Evolutionary conservation across 2,888 invertebrate species (phyloP).

Genomic region (Tupiocoris notatus): DNA sequence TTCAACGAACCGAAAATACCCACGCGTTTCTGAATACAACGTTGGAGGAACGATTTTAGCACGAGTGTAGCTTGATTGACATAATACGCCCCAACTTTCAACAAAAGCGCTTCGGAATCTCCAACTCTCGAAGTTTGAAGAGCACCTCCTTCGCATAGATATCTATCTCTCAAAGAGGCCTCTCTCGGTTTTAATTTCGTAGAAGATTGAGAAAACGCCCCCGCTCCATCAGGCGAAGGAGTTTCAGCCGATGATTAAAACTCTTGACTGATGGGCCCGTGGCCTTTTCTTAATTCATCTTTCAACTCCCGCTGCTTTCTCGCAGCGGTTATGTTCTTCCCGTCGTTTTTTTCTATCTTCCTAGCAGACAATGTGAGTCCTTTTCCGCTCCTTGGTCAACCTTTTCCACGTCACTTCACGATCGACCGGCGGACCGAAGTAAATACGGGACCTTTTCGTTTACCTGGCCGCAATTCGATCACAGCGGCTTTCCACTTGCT

Average conservation of each 20-base stretch:
- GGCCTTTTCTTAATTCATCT: background rate
- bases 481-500: no score
- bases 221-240: background rate
- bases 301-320: background rate
- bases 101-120: no score
- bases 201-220: background rate
- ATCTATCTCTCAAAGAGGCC: background rate
- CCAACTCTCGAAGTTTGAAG: background rate
- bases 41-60: no score
- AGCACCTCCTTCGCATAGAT: background rate
- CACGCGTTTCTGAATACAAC: no score
- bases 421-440: no score
- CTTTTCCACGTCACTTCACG: no score
- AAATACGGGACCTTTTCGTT: no score
- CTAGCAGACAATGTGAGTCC: background rate
- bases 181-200: background rate
- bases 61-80: no score
- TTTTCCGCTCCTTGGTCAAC: no score
- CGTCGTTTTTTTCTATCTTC: background rate
- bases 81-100: no score
- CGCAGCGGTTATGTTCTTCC: background rate
- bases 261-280: constrained; percentile 16
- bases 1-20: no score
- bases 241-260: constrained; percentile 25
- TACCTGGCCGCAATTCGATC: no score